A percentile compares a stretch with the other conserved stretches of the same genome.
These are phyloP conservation scores for Drosophila rubida DNA, from an alignment of 2,888 invertebrate genomes.

Conservation along the genomic window DNA sequence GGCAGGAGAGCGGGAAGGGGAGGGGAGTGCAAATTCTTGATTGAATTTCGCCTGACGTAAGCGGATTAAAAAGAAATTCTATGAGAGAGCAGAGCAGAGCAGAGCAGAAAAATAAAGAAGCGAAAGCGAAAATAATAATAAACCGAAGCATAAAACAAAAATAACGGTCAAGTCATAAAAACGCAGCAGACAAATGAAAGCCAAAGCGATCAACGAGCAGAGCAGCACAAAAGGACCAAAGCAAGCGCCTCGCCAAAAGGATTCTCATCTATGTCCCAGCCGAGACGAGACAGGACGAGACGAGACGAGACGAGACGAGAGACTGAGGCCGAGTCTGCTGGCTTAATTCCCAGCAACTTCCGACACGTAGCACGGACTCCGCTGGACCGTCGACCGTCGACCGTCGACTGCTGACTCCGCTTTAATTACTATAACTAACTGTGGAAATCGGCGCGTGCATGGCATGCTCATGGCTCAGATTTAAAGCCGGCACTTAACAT, in stretches of 20 bases:
- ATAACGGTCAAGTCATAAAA: slow-evolving; percentile 67
- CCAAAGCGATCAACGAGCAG: slow-evolving; percentile 1
- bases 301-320: too few species aligned
- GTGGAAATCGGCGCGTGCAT: slow-evolving; percentile 18
- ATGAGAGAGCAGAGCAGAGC: slow-evolving; percentile 33
- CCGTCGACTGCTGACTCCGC: slow-evolving; percentile 3
- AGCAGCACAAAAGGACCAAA: slow-evolving; percentile 12
- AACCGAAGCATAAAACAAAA: slow-evolving; percentile 59
- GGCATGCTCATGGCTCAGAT: slow-evolving; percentile 19
- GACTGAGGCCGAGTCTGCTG: too few species aligned
- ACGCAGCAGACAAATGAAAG: slow-evolving; percentile 49
- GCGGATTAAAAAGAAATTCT: slow-evolving; percentile 73
- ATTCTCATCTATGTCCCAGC: slow-evolving; percentile 21
- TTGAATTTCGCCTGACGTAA: slow-evolving; percentile 74
- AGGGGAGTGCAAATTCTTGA: slow-evolving; percentile 69
- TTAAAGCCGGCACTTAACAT: slow-evolving; percentile 45
- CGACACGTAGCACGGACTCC: slow-evolving; percentile 44
- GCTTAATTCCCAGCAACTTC: slow-evolving; percentile 32
- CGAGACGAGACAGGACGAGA: too few species aligned
- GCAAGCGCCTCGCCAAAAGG: slow-evolving; percentile 18
- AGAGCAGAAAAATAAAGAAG: slow-evolving; percentile 17
- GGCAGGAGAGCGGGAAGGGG: slow-evolving; percentile 33
- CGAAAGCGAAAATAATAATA: slow-evolving; percentile 48
- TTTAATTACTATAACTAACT: slow-evolving; percentile 44
- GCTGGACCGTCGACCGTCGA: too few species aligned